These are phyloP conservation scores for Subacronicta megacephala DNA, from an alignment of 2,888 invertebrate species.

Conservation along the genomic window DNA sequence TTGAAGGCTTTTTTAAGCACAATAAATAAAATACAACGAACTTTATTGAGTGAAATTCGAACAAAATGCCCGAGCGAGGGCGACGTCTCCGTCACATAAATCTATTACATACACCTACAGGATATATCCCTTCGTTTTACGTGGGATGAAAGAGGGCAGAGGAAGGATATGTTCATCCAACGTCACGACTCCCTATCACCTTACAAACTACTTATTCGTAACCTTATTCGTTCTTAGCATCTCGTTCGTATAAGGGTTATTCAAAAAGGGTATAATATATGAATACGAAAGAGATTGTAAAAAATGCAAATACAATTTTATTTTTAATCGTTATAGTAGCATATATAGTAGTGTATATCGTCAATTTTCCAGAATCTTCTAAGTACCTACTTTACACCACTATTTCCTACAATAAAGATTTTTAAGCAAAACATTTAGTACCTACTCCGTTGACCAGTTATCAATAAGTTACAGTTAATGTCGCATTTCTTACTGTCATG, in stretches of 20 bases:
- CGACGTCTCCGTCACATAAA: slow-evolving; percentile 25
- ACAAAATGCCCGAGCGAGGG: slow-evolving; percentile 7
- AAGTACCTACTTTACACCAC: no score
- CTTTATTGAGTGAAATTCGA: slow-evolving; percentile 30
- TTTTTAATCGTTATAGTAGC: no score
- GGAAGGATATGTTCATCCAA: slow-evolving; percentile 34
- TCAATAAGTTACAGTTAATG: no score
- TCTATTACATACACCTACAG: slow-evolving; percentile 11
- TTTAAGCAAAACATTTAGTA: no score
- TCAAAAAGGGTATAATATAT: no score
- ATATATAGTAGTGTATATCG: no score
- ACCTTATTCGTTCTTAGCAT: slow-evolving; percentile 21
- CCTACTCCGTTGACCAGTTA: no score
- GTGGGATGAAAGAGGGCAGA: slow-evolving; percentile 3
- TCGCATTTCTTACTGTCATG: no score
- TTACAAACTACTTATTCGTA: slow-evolving; percentile 31
- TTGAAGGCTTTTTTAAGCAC: slow-evolving; percentile 7
- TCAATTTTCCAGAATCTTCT: no score
- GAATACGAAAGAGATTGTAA: no score
- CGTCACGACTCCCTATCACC: slow-evolving; percentile 33
- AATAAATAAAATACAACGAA: slow-evolving; percentile 30
- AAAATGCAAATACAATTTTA: no score
- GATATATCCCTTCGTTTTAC: neutral
- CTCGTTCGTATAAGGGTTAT: neutral
- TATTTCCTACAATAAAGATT: no score